Percentiles rank a stretch among this genome's conserved stretches.
Evolutionary conservation across 2,888 invertebrate species (phyloP).

Genomic region (Dasysyrphus tricinctus): DNA sequence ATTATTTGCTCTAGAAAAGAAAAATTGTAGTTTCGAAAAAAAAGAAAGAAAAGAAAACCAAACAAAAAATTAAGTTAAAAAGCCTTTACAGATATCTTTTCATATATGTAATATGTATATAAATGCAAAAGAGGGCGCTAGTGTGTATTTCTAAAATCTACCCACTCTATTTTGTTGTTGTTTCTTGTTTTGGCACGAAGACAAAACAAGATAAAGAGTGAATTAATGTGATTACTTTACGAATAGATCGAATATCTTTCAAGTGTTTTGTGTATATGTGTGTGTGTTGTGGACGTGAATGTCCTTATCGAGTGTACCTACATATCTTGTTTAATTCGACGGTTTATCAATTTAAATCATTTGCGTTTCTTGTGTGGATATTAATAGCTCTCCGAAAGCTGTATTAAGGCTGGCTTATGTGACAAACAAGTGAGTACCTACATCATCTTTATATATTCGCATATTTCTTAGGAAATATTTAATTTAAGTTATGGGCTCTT

Average conservation of each 20-base stretch:
- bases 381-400: not conserved
- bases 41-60: conserved; percentile 30
- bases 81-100: conserved; percentile 39
- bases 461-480: too few species aligned
- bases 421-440: not conserved
- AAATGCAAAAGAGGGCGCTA: conserved; percentile 60
- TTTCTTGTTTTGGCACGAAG: conserved; percentile 35
- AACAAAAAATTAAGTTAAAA: conserved; percentile 39
- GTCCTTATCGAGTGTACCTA: not conserved
- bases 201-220: conserved; percentile 37
- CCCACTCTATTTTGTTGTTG: conserved; percentile 15
- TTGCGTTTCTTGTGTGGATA: not conserved
- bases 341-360: conserved; percentile 1
- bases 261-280: conserved; percentile 17
- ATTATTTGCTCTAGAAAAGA: conserved; percentile 65
- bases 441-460: too few species aligned
- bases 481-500: too few species aligned
- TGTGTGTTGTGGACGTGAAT: not conserved
- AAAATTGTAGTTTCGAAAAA: conserved; percentile 15
- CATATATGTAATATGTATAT: not conserved
- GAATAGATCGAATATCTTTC: conserved; percentile 41
- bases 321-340: not conserved
- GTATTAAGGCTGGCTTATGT: not conserved
- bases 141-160: conserved; percentile 21
- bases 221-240: conserved; percentile 60